Evolutionary conservation across 2,797 vertebrate genomes (phyloP).

Genomic region (Muraenolepis orangiensis): DNA sequence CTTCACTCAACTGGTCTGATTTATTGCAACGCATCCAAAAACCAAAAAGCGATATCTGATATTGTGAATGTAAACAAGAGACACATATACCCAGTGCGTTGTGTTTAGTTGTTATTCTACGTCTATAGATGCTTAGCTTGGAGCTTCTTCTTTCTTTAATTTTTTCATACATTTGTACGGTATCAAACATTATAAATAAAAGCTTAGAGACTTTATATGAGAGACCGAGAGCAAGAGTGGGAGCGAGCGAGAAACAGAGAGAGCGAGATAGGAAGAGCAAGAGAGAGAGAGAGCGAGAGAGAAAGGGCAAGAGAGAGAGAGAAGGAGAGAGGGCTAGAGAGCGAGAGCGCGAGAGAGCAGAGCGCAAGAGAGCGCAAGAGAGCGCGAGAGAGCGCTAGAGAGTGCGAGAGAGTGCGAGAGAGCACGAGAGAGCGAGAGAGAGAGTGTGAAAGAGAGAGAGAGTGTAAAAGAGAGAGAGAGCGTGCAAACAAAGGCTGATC

Average conservation of each 20-base stretch:
- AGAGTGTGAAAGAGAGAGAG: background rate
- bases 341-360: no score
- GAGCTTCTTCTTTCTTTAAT: background rate
- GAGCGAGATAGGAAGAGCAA: no score
- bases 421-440: no score
- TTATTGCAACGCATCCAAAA: no score
- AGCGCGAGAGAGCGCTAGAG: background rate
- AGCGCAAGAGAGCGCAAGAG: no score
- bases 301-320: no score
- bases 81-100: no score
- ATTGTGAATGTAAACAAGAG: background rate
- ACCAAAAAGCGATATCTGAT: background rate
- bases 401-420: no score
- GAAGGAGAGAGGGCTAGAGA: no score
- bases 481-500: background rate
- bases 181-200: background rate
- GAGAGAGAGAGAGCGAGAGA: no score
- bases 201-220: background rate
- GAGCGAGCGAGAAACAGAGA: background rate
- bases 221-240: background rate
- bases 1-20: background rate
- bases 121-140: background rate
- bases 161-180: background rate
- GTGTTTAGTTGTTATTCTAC: background rate
- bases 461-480: background rate